These are phyloP conservation scores for Rotaria magnacalcarata DNA, from an alignment of 2,888 invertebrate genomes.

Conservation along the genomic window DNA sequence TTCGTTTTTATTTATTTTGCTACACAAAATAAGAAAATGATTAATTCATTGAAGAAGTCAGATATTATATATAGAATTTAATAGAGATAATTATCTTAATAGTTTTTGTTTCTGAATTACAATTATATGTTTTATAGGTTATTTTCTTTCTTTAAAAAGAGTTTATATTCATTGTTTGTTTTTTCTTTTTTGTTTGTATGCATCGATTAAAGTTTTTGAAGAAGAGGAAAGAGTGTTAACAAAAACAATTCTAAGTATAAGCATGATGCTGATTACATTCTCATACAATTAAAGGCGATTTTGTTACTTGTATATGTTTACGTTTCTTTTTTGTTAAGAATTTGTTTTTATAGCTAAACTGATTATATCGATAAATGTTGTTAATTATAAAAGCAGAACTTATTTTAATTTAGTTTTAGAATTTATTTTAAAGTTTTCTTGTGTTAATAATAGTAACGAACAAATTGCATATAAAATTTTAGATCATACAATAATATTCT, in stretches of 20 bases:
- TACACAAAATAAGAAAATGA: background rate
- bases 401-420: background rate
- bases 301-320: conserved; percentile 4
- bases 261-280: no score
- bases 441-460: background rate
- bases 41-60: background rate
- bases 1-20: background rate
- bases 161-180: background rate
- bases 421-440: background rate
- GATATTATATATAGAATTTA: background rate
- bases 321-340: background rate
- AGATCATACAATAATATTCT: background rate
- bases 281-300: background rate
- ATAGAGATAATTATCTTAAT: background rate
- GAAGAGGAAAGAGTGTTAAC: background rate
- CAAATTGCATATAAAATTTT: background rate
- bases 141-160: background rate
- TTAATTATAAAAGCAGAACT: no score
- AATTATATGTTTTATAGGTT: background rate
- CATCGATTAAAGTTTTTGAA: background rate
- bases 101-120: background rate
- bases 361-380: background rate
- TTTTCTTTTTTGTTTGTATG: background rate
- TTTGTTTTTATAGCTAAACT: no score
- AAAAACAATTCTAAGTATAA: background rate